phyloP scores from a whole-genome alignment of 2,888 invertebrate species.

The Orchesella flavescens region DNA sequence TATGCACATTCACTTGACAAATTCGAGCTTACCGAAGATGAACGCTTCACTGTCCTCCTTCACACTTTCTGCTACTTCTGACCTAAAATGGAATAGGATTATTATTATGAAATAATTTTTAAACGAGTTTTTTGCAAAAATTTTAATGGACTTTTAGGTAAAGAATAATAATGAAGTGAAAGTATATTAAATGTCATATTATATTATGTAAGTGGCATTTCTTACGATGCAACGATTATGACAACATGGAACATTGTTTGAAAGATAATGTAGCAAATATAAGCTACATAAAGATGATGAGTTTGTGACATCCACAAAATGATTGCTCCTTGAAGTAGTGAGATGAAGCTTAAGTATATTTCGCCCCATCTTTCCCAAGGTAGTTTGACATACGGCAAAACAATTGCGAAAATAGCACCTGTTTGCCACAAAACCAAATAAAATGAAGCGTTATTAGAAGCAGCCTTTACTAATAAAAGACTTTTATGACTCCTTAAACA shows the following conservation, averaged over 20 bases:
- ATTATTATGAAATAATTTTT: background rate
- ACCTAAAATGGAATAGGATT: conserved; percentile 76
- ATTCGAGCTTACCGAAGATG: no score
- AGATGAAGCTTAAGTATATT: conserved; percentile 75
- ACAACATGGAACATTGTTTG: conserved; percentile 86
- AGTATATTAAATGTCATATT: background rate
- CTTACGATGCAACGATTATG: conserved; percentile 83
- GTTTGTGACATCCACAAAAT: conserved; percentile 78
- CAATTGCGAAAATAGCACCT: conserved; percentile 73
- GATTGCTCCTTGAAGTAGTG: conserved; percentile 75
- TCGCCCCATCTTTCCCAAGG: conserved; percentile 77
- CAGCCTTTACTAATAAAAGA: no score
- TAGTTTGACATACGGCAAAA: conserved; percentile 76
- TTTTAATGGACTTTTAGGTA: conserved; percentile 10
- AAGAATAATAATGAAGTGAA: background rate
- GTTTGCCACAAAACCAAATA: conserved; percentile 72
- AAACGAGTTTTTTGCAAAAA: conserved; percentile 7
- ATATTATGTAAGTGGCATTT: conserved; percentile 27
- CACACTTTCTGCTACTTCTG: conserved; percentile 88
- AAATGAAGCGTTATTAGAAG: background rate
- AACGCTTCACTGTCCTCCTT: conserved; percentile 89
- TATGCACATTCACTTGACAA: no score
- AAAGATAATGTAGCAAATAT: conserved; percentile 83
- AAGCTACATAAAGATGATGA: conserved; percentile 81
- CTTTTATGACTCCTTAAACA: no score